These are phyloP conservation scores for Oreohelix idahoensis DNA, from an alignment of 1,140 invertebrate genomes.

Conservation along the genomic window DNA sequence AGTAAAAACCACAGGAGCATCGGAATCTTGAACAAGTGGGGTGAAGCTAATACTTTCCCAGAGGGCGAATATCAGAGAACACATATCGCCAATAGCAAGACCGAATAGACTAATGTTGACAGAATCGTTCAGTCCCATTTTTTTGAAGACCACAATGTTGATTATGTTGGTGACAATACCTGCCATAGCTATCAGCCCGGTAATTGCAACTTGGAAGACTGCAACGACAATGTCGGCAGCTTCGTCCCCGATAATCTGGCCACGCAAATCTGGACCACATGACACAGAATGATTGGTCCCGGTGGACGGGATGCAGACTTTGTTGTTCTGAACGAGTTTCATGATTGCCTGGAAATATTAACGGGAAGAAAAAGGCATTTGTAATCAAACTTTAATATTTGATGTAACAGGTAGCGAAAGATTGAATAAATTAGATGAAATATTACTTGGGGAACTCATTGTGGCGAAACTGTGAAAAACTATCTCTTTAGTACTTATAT, in stretches of 20 bases:
- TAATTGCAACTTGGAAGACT: neutral
- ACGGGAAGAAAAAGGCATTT: too few species aligned
- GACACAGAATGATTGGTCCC: too few species aligned
- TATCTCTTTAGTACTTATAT: too few species aligned
- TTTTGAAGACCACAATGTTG: constrained; percentile 20
- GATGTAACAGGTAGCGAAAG: too few species aligned
- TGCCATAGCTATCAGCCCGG: neutral
- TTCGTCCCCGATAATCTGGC: neutral
- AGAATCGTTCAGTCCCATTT: neutral
- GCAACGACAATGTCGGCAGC: neutral
- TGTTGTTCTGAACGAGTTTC: too few species aligned
- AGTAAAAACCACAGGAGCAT: neutral
- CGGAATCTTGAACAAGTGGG: constrained; percentile 3
- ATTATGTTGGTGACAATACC: constrained; percentile 7
- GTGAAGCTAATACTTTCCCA: neutral
- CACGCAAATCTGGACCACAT: neutral
- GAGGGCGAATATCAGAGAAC: neutral
- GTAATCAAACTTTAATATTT: too few species aligned
- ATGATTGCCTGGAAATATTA: too few species aligned
- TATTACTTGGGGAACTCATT: too few species aligned
- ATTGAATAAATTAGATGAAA: too few species aligned
- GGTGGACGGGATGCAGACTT: too few species aligned
- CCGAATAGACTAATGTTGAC: constrained; percentile 24
- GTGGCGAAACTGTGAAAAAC: too few species aligned
- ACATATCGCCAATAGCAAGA: constrained; percentile 1